Percentiles rank a stretch among this genome's conserved stretches.
phyloP scores from a whole-genome alignment of 1,140 invertebrate genomes.

The Zaprionus capensis region DNA sequence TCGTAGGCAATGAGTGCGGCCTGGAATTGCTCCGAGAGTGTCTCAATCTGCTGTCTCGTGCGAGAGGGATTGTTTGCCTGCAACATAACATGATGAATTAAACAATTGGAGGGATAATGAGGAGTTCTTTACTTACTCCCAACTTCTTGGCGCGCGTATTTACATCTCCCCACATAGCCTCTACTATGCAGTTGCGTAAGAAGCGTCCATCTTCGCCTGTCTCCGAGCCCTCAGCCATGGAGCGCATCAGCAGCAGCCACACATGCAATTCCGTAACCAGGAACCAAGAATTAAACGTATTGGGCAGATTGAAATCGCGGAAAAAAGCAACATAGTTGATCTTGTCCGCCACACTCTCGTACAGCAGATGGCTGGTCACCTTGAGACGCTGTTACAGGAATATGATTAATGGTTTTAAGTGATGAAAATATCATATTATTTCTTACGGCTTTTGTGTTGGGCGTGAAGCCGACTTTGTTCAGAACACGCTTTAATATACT shows the following conservation, averaged over 20 bases:
- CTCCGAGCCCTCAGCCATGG: conserved; percentile 89
- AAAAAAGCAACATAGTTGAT: conserved; percentile 87
- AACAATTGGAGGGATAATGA: not conserved
- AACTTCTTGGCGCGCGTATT: conserved; percentile 89
- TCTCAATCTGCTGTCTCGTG: conserved; percentile 86
- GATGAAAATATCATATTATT: not conserved
- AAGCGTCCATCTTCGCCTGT: conserved; percentile 87
- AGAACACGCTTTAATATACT: conserved; percentile 77
- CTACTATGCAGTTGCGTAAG: conserved; percentile 90
- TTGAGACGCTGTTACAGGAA: conserved; percentile 85
- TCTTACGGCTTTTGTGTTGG: conserved; percentile 76
- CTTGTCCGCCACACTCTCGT: conserved; percentile 87
- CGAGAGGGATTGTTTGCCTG: conserved; percentile 86
- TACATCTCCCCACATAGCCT: conserved; percentile 93
- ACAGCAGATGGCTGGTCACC: conserved; percentile 87
- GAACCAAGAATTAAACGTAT: conserved; percentile 94
- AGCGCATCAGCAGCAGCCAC: conserved; percentile 91
- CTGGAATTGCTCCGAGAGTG: conserved; percentile 91
- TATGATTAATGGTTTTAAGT: not conserved
- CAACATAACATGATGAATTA: conserved; percentile 30
- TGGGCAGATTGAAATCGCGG: conserved; percentile 88
- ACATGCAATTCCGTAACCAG: conserved; percentile 92
- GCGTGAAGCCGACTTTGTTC: conserved; percentile 78
- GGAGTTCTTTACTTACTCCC: conserved; percentile 85
- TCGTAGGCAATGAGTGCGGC: conserved; percentile 94